Percentiles rank a stretch among this genome's conserved stretches.
Conservation (phyloP, 2,888 invertebrate species). For the Erannis defoliaria region DNA sequence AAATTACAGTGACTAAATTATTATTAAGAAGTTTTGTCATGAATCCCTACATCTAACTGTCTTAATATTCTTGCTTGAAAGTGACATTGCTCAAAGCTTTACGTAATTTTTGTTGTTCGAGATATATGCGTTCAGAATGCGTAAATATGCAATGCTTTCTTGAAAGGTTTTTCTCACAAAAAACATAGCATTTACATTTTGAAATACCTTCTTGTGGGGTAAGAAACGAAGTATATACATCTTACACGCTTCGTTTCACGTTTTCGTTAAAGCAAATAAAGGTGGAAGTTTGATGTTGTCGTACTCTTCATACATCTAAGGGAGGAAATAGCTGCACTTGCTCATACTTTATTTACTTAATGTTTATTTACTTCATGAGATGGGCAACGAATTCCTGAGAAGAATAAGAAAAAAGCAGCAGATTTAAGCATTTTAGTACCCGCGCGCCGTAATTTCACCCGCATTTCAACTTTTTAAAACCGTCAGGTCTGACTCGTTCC, state of each 20-base stretch:
- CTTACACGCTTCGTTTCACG: not conserved
- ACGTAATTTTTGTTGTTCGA: constrained; percentile 28
- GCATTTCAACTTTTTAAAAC: too few species aligned
- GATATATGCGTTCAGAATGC: constrained; percentile 21
- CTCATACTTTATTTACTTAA: too few species aligned
- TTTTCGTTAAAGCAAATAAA: too few species aligned
- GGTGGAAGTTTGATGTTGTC: too few species aligned
- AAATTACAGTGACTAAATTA: not conserved
- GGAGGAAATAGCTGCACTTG: too few species aligned
- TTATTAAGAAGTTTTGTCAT: not conserved
- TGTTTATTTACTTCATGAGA: too few species aligned
- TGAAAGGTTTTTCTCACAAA: constrained; percentile 11
- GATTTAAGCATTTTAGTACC: too few species aligned
- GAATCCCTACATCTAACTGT: not conserved
- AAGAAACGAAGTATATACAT: not conserved
- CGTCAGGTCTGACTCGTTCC: too few species aligned
- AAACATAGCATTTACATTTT: not conserved
- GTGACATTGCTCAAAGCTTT: constrained; percentile 16
- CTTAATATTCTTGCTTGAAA: constrained; percentile 10
- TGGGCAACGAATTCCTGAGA: too few species aligned
- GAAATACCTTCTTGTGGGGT: not conserved
- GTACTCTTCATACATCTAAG: too few species aligned
- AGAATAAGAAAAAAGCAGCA: too few species aligned
- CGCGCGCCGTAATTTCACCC: too few species aligned
- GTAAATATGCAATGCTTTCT: constrained; percentile 23